Conservation (phyloP, 2,113 vertebrate genomes). For the Ascaphus truei region DNA sequence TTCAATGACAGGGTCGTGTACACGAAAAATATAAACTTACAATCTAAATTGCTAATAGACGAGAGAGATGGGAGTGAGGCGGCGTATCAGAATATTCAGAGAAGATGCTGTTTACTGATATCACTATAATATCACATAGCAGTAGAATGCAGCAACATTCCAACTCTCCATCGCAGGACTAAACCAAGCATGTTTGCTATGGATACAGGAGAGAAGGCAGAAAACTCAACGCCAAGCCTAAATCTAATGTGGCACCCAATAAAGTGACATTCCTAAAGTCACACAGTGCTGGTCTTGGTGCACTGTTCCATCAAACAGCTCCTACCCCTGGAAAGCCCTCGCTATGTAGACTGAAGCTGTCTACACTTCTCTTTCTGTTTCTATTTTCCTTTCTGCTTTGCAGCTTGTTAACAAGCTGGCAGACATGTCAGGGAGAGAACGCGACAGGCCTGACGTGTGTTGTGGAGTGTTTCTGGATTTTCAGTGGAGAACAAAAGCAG, state of each 20-base stretch:
- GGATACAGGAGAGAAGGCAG: neutral
- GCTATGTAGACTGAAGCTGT: neutral
- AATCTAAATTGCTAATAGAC: too few species aligned
- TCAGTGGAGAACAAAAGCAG: neutral
- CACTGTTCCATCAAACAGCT: neutral
- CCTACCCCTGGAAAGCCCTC: neutral
- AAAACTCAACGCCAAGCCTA: neutral
- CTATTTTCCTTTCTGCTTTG: neutral
- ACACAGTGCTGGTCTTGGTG: neutral
- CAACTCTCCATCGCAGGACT: too few species aligned
- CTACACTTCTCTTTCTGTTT: neutral
- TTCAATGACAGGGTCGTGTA: too few species aligned
- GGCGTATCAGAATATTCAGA: too few species aligned
- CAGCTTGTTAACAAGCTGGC: neutral
- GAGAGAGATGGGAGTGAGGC: too few species aligned
- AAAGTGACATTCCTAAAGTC: neutral
- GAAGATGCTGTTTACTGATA: too few species aligned
- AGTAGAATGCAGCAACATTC: too few species aligned
- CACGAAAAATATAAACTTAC: too few species aligned
- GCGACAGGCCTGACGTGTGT: conserved; percentile 1
- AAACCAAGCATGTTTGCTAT: neutral
- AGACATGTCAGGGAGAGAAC: neutral
- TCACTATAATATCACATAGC: too few species aligned
- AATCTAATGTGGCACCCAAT: neutral
- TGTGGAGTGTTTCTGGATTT: neutral